phyloP scores from a whole-genome alignment of 2,888 invertebrate species.

The Gerris lacustris region DNA sequence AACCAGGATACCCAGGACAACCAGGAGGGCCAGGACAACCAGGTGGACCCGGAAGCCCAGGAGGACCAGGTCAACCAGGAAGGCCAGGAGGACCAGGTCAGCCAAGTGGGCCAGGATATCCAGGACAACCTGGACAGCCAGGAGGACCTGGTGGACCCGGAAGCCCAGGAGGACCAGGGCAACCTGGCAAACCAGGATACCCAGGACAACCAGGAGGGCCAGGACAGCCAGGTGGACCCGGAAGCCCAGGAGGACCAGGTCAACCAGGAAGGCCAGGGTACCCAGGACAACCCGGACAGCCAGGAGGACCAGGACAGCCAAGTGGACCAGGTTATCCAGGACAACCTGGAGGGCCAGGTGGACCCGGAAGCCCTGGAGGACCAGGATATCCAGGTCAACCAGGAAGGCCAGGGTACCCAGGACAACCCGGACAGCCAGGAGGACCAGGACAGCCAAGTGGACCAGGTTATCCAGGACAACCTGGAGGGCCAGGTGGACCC shows the following conservation, averaged over 20 bases:
- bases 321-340: slow-evolving; percentile 26
- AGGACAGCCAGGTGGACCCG: slow-evolving; percentile 28
- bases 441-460: slow-evolving; percentile 32
- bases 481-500: slow-evolving; percentile 26
- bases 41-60: slow-evolving; percentile 34
- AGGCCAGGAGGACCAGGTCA: slow-evolving; percentile 19
- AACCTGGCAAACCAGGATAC: slow-evolving; percentile 32
- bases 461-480: slow-evolving; percentile 22
- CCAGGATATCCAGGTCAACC: slow-evolving; percentile 34
- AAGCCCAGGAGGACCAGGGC: slow-evolving; percentile 28
- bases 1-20: slow-evolving; percentile 21
- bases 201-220: slow-evolving; percentile 28
- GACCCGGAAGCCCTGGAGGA: slow-evolving; percentile 28
- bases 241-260: slow-evolving; percentile 20
- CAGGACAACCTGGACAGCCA: slow-evolving; percentile 27
- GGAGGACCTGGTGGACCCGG: slow-evolving; percentile 25
- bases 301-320: slow-evolving; percentile 32
- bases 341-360: slow-evolving; percentile 25
- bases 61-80: slow-evolving; percentile 26
- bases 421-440: slow-evolving; percentile 30
- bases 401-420: slow-evolving; percentile 23
- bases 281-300: slow-evolving; percentile 30
- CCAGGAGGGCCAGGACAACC: slow-evolving; percentile 34
- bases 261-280: slow-evolving; percentile 15
- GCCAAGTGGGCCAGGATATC: slow-evolving; percentile 22